phyloP scores from a whole-genome alignment of 53 echinoderm and acorn worm genomes.

The Glandiceps talaboti region DNA sequence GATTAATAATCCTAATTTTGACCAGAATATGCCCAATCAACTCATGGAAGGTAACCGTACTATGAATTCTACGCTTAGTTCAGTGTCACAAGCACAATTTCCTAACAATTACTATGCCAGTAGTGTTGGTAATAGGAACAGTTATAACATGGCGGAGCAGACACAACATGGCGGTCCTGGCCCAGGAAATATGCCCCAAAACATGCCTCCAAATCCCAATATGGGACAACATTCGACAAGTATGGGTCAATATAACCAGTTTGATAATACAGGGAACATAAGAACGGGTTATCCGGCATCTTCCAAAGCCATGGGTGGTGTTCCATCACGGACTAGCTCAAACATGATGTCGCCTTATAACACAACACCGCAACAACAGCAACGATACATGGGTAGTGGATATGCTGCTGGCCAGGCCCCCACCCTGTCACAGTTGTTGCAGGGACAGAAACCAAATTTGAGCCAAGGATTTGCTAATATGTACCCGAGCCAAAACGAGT shows the following conservation, averaged over 20 bases:
- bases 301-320: background rate
- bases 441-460: slow-evolving; percentile 91
- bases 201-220: slow-evolving; percentile 38
- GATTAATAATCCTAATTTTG: slow-evolving; percentile 30
- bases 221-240: slow-evolving; percentile 20
- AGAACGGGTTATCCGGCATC: background rate
- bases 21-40: slow-evolving; percentile 37
- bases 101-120: slow-evolving; percentile 47
- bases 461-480: slow-evolving; percentile 34
- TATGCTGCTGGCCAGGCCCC: slow-evolving; percentile 52
- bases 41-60: slow-evolving; percentile 45
- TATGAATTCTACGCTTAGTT: slow-evolving; percentile 26
- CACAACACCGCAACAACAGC: background rate
- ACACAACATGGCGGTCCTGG: slow-evolving; percentile 76
- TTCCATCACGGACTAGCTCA: background rate
- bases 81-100: slow-evolving; percentile 12
- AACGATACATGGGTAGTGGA: slow-evolving; percentile 1
- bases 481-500: slow-evolving; percentile 21
- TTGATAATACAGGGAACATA: background rate
- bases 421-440: slow-evolving; percentile 96
- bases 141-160: slow-evolving; percentile 51
- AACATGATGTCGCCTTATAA: background rate
- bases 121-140: slow-evolving; percentile 49
- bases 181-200: slow-evolving; percentile 61
- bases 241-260: background rate